These are phyloP conservation scores for Oscheius onirici DNA, from an alignment of 2,888 invertebrate genomes.

Conservation along the genomic window DNA sequence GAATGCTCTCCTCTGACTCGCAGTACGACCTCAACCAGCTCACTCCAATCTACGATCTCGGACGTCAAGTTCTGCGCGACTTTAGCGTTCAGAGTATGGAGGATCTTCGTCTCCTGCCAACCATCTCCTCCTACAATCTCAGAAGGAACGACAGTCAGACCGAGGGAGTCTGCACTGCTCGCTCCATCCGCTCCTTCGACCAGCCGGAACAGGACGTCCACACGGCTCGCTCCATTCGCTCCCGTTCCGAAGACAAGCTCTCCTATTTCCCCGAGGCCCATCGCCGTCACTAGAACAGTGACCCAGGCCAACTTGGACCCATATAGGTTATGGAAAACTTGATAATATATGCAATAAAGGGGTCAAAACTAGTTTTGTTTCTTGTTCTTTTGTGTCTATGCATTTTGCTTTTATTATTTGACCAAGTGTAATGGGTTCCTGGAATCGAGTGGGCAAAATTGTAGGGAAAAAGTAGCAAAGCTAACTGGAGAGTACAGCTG, in stretches of 20 bases:
- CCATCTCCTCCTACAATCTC: conserved; percentile 5
- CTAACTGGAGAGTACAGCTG: no score
- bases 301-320: no score
- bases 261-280: not conserved
- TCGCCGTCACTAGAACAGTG: not conserved
- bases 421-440: no score
- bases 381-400: no score
- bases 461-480: no score
- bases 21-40: no score
- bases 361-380: no score
- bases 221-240: not conserved
- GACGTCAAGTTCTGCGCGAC: conserved; percentile 6
- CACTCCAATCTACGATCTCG: not conserved
- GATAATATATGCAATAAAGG: no score
- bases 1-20: no score
- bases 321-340: no score
- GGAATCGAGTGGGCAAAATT: no score
- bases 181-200: not conserved
- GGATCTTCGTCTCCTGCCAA: conserved; percentile 15
- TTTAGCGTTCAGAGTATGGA: conserved; percentile 7
- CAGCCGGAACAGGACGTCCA: not conserved
- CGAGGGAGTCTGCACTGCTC: not conserved
- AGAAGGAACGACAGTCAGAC: not conserved
- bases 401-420: no score
- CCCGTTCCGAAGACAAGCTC: not conserved